Percentiles rank a stretch among this genome's conserved stretches.
Conservation (phyloP, 53 echinoderm and acorn worm genomes). For the Holothuria scabra region DNA sequence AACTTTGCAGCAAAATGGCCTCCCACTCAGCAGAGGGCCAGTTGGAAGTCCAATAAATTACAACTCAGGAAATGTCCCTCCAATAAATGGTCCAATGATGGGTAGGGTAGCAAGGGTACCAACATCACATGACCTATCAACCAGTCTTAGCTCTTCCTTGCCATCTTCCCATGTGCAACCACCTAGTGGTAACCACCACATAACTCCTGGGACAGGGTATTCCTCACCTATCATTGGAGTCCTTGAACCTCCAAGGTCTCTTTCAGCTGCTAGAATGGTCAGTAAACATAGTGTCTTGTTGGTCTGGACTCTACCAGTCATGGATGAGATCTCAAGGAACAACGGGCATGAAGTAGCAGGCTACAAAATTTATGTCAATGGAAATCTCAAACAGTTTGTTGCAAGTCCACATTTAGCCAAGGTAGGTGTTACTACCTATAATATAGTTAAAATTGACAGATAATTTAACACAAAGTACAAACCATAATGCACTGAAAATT, state of each 20-base stretch:
- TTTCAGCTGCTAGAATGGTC: conserved; percentile 72
- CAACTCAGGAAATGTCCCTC: too few relatives aligned
- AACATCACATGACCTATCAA: conserved; percentile 1
- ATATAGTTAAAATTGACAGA: too few relatives aligned
- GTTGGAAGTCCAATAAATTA: too few relatives aligned
- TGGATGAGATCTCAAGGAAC: conserved; percentile 79
- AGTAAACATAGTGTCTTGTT: conserved; percentile 80
- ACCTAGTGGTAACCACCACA: background rate
- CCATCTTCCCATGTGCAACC: conserved; percentile 17
- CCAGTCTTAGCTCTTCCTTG: conserved; percentile 32
- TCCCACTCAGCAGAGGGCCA: too few relatives aligned
- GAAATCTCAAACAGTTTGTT: conserved; percentile 87
- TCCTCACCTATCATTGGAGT: background rate
- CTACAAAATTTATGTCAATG: conserved; percentile 89
- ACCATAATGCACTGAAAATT: too few relatives aligned
- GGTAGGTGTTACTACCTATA: conserved; percentile 56
- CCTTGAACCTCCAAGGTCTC: conserved; percentile 74
- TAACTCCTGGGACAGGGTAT: background rate
- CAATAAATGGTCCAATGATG: too few relatives aligned
- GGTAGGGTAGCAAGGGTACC: background rate
- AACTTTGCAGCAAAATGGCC: too few relatives aligned
- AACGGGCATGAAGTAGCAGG: conserved; percentile 86
- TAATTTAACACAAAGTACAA: too few relatives aligned
- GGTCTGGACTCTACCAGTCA: conserved; percentile 78
- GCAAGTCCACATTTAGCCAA: conserved; percentile 88